phyloP scores from a whole-genome alignment of 1,140 invertebrate genomes.

The Pseudomyrmex sp. region DNA sequence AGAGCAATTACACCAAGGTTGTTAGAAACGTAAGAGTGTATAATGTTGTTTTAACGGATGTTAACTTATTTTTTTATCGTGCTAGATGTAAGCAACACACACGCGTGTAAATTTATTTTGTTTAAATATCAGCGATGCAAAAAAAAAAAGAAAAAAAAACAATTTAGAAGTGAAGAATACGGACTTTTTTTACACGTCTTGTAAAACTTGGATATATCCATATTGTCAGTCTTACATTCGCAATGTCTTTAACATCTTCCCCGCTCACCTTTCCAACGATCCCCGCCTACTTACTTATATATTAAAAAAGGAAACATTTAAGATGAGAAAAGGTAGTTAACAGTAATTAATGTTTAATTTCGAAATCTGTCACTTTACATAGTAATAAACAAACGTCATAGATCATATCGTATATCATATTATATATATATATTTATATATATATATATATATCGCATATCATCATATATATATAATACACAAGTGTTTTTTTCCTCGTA shows the following conservation, averaged over 20 bases:
- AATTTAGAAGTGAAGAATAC: background rate
- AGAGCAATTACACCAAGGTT: slow-evolving; percentile 41
- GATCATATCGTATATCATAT: slow-evolving; percentile 77
- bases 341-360: slow-evolving; percentile 85
- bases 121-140: slow-evolving; percentile 41
- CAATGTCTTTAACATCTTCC: background rate
- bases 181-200: slow-evolving; percentile 17
- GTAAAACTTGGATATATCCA: slow-evolving; percentile 4
- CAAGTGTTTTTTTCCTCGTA: slow-evolving; percentile 77
- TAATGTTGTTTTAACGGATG: slow-evolving; percentile 40
- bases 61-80: slow-evolving; percentile 60
- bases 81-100: slow-evolving; percentile 36
- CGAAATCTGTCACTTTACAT: slow-evolving; percentile 84
- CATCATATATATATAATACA: slow-evolving; percentile 79
- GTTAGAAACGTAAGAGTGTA: slow-evolving; percentile 35
- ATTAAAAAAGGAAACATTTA: slow-evolving; percentile 69
- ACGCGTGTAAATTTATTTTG: slow-evolving; percentile 47
- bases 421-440: slow-evolving; percentile 34
- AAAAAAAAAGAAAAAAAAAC: background rate
- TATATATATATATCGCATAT: slow-evolving; percentile 25
- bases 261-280: slow-evolving; percentile 2
- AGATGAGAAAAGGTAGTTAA: slow-evolving; percentile 69
- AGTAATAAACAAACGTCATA: slow-evolving; percentile 84
- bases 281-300: slow-evolving; percentile 40
- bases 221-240: background rate